These are phyloP conservation scores for Cyrtorhinus lividipennis DNA, from an alignment of 1,140 invertebrate genomes.

Conservation along the genomic window DNA sequence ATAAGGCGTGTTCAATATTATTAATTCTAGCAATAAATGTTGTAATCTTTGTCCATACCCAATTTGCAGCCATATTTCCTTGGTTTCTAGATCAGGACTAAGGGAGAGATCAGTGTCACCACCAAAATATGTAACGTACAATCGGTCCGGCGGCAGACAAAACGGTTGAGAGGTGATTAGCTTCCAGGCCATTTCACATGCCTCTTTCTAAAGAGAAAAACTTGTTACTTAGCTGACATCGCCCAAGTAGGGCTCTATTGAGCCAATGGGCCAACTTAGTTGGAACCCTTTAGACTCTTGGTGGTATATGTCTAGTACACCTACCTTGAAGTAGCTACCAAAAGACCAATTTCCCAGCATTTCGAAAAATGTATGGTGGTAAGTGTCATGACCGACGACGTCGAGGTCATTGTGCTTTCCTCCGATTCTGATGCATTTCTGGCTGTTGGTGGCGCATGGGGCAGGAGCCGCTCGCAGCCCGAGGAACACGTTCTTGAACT, in stretches of 20 bases:
- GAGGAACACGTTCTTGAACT: conserved; percentile 91
- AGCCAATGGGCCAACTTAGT: too few relatives aligned
- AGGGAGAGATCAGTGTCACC: conserved; percentile 57
- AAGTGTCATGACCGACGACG: conserved; percentile 76
- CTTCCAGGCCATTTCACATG: conserved; percentile 78
- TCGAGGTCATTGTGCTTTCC: conserved; percentile 96
- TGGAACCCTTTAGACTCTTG: too few relatives aligned
- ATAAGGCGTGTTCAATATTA: too few relatives aligned
- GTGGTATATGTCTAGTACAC: too few relatives aligned
- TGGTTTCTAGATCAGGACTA: conserved; percentile 66
- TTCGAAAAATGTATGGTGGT: conserved; percentile 99
- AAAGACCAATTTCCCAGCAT: conserved; percentile 99
- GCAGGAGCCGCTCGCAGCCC: conserved; percentile 45
- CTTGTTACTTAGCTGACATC: too few relatives aligned
- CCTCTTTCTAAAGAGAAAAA: too few relatives aligned
- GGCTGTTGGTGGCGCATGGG: conserved; percentile 63
- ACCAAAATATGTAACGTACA: conserved; percentile 91
- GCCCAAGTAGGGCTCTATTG: too few relatives aligned
- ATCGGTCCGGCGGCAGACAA: conserved; percentile 50
- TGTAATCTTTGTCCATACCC: too few relatives aligned
- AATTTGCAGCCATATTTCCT: conserved; percentile 72
- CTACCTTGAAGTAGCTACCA: conserved; percentile 92
- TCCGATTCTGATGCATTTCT: conserved; percentile 91
- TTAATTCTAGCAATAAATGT: too few relatives aligned
- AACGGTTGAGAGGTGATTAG: conserved; percentile 63